phyloP scores from a whole-genome alignment of 2,888 invertebrate species.

The Strigamia transsilvanica region DNA sequence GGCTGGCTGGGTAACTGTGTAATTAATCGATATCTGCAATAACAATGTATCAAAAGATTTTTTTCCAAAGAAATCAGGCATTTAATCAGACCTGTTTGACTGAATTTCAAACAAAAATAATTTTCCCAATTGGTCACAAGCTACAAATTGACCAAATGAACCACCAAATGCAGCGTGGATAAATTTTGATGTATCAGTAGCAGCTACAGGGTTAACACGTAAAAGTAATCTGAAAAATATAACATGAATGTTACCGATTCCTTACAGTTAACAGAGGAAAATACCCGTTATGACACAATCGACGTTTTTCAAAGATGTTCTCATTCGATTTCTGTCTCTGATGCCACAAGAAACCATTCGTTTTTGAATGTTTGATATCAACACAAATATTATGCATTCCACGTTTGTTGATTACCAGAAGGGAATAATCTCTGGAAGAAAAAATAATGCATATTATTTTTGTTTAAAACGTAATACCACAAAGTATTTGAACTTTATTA shows the following conservation, averaged over 20 bases:
- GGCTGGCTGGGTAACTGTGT: background rate
- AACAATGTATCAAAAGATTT: background rate
- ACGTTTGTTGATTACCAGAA: background rate
- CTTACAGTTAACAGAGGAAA: background rate
- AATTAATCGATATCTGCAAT: constrained; percentile 1
- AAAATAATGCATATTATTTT: too few species aligned
- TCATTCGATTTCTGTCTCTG: background rate
- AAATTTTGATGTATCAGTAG: background rate
- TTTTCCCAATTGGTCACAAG: background rate
- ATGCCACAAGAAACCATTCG: background rate
- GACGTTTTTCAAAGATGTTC: background rate
- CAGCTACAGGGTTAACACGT: background rate
- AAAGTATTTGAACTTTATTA: too few species aligned
- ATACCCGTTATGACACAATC: constrained; percentile 21
- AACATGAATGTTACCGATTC: background rate
- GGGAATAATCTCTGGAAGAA: too few species aligned
- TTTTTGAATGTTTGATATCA: constrained; percentile 27
- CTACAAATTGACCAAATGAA: constrained; percentile 10
- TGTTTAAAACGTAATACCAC: too few species aligned
- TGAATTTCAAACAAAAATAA: constrained; percentile 20
- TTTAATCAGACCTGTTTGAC: background rate
- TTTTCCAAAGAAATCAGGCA: background rate
- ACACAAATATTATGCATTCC: constrained; percentile 4
- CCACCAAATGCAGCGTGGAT: background rate
- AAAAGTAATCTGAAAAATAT: constrained; percentile 9